These are phyloP conservation scores for Panurus biarmicus DNA, from an alignment of 2,113 vertebrate genomes.

Conservation along the genomic window DNA sequence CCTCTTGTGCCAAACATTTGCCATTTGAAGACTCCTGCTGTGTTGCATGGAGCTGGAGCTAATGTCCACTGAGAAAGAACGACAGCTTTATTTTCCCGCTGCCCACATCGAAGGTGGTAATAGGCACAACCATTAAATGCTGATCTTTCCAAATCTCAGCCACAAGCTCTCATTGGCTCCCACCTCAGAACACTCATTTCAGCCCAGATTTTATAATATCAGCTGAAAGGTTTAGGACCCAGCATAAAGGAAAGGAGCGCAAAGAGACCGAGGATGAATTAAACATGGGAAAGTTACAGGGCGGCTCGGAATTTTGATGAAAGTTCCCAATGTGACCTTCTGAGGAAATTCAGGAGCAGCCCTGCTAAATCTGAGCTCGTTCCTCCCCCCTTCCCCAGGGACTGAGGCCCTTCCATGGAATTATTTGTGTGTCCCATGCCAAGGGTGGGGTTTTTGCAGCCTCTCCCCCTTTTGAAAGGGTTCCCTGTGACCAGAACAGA, in stretches of 20 bases:
- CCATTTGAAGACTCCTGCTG: neutral
- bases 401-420: neutral
- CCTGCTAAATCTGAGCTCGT: conserved; percentile 12
- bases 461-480: neutral
- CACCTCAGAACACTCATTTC: neutral
- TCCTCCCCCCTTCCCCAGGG: neutral
- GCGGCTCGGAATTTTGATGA: neutral
- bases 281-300: conserved; percentile 46
- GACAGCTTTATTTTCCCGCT: neutral
- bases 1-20: neutral
- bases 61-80: neutral
- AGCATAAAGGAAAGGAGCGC: conserved; percentile 42
- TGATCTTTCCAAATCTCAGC: conserved; percentile 23
- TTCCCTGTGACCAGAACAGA: neutral
- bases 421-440: neutral
- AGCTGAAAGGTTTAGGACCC: conserved; percentile 58
- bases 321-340: conserved; percentile 53
- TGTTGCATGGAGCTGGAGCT: neutral
- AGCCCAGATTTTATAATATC: conserved; percentile 33
- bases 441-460: neutral
- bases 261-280: conserved; percentile 55
- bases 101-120: neutral
- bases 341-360: neutral
- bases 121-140: neutral
- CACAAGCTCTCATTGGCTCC: neutral